Base-by-base conservation (phyloP, 2,888 invertebrate genomes). In the Apodemia zela region DNA sequence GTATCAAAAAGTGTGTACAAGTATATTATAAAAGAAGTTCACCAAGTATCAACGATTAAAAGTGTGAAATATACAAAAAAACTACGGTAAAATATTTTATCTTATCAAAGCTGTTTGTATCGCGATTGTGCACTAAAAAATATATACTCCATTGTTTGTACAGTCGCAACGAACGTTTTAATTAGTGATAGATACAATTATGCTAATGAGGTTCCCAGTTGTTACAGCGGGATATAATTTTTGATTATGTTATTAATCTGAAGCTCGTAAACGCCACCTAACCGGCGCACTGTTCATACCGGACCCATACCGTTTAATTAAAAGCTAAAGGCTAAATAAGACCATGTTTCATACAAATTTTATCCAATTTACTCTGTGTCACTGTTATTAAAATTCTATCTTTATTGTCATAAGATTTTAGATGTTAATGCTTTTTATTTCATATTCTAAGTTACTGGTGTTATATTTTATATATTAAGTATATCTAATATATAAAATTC, bases 201-300 rank as follows among this genome's bases (percentile, higher is more conserved):
- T 42, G 45, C 21, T 63, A 67, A 64, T 63, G 59, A 64, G 60
- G 64, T 65, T 60, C 61, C 65, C 63, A 62, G 69, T 67, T 67
- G 42, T 42, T 42, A 67, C 62, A 65, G 66, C 65, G 57, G 64
- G 62, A 65, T 64, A 69, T 69, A 69, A 66, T 66, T 67, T 66
- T 63, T 68, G 64, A 68, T 68, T 67, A 69, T 63, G 67, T 65
- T 68, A 68, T 69, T 66, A 69, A 69, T 69, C 66, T 69, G 61
- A 70, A 66, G 67, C 67, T 65, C 66, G 67, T 69, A 70, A 69
- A 65, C 42, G 67, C 69, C 63, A 66, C 64, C 62, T 65, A 63
- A 65, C 65, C 63, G 49, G 64, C 63, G 63, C 57, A 62, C 25
- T 15, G 42, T 42, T 42, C 21, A 25, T 11, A 54, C 21, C 13